These are phyloP conservation scores for Catalaphyllia jardinei DNA, from an alignment of 64 coral and sea anemone genomes.

Conservation along the genomic window DNA sequence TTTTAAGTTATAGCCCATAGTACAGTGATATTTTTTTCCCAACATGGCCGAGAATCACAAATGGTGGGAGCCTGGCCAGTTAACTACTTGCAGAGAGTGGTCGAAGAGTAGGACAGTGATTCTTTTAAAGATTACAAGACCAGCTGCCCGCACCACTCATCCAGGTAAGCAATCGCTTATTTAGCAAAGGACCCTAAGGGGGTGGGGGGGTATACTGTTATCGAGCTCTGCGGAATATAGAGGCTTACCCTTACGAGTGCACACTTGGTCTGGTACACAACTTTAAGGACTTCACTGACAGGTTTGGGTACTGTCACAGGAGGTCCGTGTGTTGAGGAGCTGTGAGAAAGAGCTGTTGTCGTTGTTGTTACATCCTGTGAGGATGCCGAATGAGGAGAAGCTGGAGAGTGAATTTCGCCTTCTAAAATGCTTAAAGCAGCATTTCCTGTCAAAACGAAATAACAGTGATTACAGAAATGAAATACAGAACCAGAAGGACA, in stretches of 20 bases:
- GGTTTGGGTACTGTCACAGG: conserved; percentile 65
- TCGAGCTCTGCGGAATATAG: neutral
- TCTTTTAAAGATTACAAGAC: too few relatives aligned
- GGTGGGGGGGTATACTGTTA: too few relatives aligned
- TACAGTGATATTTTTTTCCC: too few relatives aligned
- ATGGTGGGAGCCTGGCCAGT: too few relatives aligned
- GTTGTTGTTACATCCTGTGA: conserved; percentile 36
- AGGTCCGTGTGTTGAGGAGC: conserved; percentile 13
- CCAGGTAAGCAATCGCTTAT: too few relatives aligned
- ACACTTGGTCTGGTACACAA: conserved; percentile 96
- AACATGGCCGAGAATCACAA: too few relatives aligned
- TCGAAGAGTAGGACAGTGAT: too few relatives aligned
- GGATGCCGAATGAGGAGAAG: conserved; percentile 45
- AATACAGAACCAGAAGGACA: too few relatives aligned
- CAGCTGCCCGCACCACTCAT: too few relatives aligned
- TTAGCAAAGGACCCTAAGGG: too few relatives aligned
- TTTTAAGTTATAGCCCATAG: too few relatives aligned
- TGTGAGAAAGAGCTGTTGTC: neutral
- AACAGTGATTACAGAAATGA: neutral
- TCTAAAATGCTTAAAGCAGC: conserved; percentile 72
- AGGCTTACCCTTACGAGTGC: conserved; percentile 79
- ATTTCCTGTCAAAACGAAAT: conserved; percentile 51
- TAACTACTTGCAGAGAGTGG: too few relatives aligned
- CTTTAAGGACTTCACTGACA: conserved; percentile 86
- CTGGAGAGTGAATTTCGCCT: conserved; percentile 33